Evolutionary conservation across 2,113 vertebrate genomes (phyloP).

Genomic region (Amphiprion ocellaris): DNA sequence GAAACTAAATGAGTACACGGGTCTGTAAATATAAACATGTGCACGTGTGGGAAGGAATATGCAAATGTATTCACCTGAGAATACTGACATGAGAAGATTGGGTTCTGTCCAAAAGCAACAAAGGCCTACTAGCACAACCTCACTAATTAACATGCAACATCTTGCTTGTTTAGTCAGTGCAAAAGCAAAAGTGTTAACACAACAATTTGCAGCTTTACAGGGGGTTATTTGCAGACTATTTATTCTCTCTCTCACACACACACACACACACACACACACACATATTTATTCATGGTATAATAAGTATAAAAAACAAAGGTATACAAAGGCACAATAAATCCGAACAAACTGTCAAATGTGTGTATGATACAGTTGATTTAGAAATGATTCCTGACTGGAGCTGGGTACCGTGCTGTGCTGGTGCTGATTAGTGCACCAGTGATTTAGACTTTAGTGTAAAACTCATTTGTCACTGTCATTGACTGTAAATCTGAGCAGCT

Average conservation of each 20-base stretch:
- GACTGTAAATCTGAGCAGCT: constrained; percentile 24
- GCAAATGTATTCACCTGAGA: too few species aligned
- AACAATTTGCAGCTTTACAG: neutral
- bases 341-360: neutral
- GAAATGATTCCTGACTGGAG: neutral
- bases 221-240: neutral
- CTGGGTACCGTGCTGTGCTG: neutral
- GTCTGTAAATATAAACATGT: too few species aligned
- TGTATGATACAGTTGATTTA: neutral
- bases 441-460: constrained; percentile 12
- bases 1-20: too few species aligned
- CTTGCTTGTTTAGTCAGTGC: constrained; percentile 15
- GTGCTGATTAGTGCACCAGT: constrained; percentile 11
- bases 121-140: neutral
- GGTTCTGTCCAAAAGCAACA: constrained; percentile 1
- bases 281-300: neutral
- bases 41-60: too few species aligned
- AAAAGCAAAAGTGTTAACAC: constrained; percentile 6
- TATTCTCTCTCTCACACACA: neutral
- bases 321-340: neutral
- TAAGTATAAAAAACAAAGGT: neutral
- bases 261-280: neutral
- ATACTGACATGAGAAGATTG: too few species aligned
- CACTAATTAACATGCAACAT: constrained; percentile 7
- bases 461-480: constrained; percentile 15